Evolutionary conservation across 92 coral and sea anemone species (phyloP).

Genomic region (Phenganax subtilis): DNA sequence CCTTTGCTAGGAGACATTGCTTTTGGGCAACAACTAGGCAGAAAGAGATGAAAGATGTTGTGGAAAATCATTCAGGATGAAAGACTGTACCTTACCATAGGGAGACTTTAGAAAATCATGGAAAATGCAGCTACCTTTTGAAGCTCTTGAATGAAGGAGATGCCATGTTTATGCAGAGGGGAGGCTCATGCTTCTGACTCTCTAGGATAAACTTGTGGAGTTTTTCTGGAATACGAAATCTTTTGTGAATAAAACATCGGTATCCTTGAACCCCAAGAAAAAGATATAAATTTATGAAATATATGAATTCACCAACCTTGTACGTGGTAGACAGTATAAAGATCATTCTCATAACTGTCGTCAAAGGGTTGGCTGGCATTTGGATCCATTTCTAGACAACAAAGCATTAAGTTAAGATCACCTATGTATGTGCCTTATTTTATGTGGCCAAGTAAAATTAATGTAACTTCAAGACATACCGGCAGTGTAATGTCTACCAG

Average conservation of each 20-base stretch:
- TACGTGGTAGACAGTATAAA: slow-evolving; percentile 66
- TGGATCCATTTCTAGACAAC: slow-evolving; percentile 79
- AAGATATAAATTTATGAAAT: no score
- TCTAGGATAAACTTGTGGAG: slow-evolving; percentile 83
- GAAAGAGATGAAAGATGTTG: background rate
- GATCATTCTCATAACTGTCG: slow-evolving; percentile 84
- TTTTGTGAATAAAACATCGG: background rate
- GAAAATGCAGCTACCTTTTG: slow-evolving; percentile 58
- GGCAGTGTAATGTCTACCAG: slow-evolving; percentile 91
- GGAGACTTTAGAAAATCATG: no score
- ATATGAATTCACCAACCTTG: slow-evolving; percentile 55
- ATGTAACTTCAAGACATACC: slow-evolving; percentile 47
- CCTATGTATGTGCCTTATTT: background rate
- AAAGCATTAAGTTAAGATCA: background rate
- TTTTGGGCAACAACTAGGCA: no score
- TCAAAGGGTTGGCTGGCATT: slow-evolving; percentile 75
- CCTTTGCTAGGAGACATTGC: no score
- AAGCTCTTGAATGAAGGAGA: slow-evolving; percentile 98
- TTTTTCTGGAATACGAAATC: slow-evolving; percentile 59
- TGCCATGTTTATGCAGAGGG: slow-evolving; percentile 90
- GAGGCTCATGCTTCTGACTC: slow-evolving; percentile 77
- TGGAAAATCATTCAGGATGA: background rate
- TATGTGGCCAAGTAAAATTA: background rate
- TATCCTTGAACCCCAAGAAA: no score
- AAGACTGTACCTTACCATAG: no score